Evolutionary conservation across 92 coral and sea anemone species (phyloP).

Genomic region (Galaxea fascicularis): DNA sequence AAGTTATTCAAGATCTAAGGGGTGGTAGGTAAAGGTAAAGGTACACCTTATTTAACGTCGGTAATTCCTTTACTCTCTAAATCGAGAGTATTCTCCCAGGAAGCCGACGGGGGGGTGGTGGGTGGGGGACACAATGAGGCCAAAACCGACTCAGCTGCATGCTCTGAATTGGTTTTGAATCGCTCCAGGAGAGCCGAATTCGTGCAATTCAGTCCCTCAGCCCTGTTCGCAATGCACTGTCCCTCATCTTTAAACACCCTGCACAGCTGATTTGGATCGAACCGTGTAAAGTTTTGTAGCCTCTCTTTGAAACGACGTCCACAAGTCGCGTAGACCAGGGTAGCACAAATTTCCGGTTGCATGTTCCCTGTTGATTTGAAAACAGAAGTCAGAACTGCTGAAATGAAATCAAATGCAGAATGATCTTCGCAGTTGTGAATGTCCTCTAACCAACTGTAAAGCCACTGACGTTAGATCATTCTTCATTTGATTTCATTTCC

Average conservation of each 20-base stretch:
- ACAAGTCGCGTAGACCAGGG: neutral
- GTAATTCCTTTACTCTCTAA: too few species aligned
- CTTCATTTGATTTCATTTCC: too few species aligned
- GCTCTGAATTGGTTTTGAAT: constrained; percentile 16
- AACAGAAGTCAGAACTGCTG: neutral
- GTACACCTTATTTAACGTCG: too few species aligned
- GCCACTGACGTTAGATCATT: too few species aligned
- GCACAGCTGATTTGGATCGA: neutral
- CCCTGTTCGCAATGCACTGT: neutral
- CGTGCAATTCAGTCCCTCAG: neutral
- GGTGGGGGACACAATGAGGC: too few species aligned
- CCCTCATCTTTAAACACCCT: neutral
- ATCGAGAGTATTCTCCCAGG: too few species aligned
- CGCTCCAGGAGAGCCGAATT: neutral
- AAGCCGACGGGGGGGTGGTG: too few species aligned
- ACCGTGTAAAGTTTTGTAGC: neutral
- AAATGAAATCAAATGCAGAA: too few species aligned
- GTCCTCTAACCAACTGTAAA: too few species aligned
- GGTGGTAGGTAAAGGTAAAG: too few species aligned
- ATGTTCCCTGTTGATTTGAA: constrained; percentile 6
- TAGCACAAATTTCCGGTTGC: neutral
- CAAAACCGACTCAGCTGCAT: neutral
- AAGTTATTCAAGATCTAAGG: too few species aligned
- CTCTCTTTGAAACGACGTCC: neutral
- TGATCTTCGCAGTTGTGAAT: too few species aligned